Percentiles rank a stretch among this genome's conserved stretches.
These are phyloP conservation scores for Allophyes oxyacanthae DNA, from an alignment of 2,888 invertebrate species.

Conservation along the genomic window DNA sequence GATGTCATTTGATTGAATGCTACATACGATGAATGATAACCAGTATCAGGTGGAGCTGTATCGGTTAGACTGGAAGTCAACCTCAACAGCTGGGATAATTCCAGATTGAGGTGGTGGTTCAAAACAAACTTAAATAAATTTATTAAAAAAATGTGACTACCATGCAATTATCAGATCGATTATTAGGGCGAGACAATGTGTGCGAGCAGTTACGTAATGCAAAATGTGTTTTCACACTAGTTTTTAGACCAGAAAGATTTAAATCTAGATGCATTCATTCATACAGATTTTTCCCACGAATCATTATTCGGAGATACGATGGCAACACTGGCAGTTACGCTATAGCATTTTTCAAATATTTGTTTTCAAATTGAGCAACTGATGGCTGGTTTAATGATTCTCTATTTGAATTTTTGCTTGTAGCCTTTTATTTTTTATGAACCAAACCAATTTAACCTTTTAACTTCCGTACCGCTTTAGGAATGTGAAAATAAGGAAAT, in stretches of 20 bases:
- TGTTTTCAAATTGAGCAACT: constrained; percentile 10
- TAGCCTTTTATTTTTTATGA: background rate
- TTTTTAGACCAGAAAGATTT: constrained; percentile 56
- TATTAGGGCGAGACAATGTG: constrained; percentile 46
- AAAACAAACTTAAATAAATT: no score
- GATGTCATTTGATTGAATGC: constrained; percentile 7
- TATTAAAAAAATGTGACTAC: constrained; percentile 2
- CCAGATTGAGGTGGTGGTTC: no score
- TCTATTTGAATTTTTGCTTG: background rate
- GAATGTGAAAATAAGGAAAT: constrained; percentile 9
- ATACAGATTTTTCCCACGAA: constrained; percentile 48
- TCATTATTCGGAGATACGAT: constrained; percentile 28
- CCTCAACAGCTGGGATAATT: no score
- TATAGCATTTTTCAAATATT: constrained; percentile 11
- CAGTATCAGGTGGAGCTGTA: no score
- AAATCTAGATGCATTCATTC: constrained; percentile 46
- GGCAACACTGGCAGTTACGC: constrained; percentile 21
- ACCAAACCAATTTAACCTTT: constrained; percentile 9
- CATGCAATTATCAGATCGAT: constrained; percentile 23
- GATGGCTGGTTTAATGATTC: background rate
- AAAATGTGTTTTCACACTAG: constrained; percentile 29
- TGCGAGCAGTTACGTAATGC: constrained; percentile 42
- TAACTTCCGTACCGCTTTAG: constrained; percentile 1
- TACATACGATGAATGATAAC: background rate
- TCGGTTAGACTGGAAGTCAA: no score